phyloP scores from a whole-genome alignment of 2,797 vertebrate species.

The Rhodeus uyekii region DNA sequence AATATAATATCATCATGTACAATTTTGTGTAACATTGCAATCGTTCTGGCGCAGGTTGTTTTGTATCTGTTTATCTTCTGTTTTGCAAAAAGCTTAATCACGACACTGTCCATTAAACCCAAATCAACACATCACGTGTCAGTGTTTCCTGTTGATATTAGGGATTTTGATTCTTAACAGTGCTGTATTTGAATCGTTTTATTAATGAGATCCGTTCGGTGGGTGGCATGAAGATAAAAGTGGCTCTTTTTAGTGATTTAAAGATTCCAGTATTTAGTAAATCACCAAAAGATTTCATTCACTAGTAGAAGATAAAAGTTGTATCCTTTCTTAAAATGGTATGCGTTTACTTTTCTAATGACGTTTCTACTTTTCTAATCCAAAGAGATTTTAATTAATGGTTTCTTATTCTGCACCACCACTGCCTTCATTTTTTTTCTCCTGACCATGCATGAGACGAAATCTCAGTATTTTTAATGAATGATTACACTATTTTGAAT shows the following conservation, averaged over 20 bases:
- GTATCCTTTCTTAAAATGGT: too few species aligned
- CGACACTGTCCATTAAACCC: not conserved
- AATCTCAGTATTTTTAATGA: too few species aligned
- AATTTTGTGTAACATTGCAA: not conserved
- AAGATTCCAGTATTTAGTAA: not conserved
- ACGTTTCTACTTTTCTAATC: too few species aligned
- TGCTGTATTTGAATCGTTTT: not conserved
- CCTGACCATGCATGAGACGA: too few species aligned
- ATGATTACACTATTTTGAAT: too few species aligned
- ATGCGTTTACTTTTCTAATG: too few species aligned
- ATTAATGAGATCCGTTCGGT: not conserved
- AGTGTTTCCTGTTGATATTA: not conserved
- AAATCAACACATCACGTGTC: not conserved
- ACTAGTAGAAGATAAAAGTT: too few species aligned
- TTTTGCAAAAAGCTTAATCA: not conserved
- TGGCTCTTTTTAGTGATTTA: not conserved
- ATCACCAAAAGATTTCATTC: not conserved
- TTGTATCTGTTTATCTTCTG: not conserved
- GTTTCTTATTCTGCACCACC: too few species aligned
- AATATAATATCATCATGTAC: not conserved
- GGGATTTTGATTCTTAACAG: not conserved
- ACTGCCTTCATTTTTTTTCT: too few species aligned
- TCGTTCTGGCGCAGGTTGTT: not conserved
- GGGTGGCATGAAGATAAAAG: not conserved
- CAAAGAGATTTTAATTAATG: too few species aligned